Percentiles rank a stretch among this genome's conserved stretches.
phyloP scores from a whole-genome alignment of 2,888 invertebrate species.

The Norana najaformis region DNA sequence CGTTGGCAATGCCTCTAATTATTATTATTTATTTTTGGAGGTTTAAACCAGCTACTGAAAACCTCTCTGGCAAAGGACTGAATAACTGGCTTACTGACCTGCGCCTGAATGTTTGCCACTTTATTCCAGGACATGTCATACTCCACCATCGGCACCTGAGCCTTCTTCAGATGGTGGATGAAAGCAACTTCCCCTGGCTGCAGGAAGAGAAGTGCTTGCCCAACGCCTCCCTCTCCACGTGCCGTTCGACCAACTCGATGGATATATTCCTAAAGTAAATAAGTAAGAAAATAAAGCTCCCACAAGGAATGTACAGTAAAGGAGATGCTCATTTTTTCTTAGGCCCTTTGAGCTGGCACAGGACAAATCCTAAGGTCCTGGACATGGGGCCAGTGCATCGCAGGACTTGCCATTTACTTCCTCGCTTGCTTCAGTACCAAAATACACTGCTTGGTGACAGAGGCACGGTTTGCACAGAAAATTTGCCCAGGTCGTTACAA shows the following conservation, averaged over 20 bases:
- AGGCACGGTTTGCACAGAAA: too few species aligned
- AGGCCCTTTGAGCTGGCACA: too few species aligned
- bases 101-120: slow-evolving; percentile 91
- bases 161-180: slow-evolving; percentile 86
- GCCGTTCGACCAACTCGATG: slow-evolving; percentile 97
- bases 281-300: not conserved
- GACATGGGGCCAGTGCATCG: too few species aligned
- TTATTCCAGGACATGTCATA: slow-evolving; percentile 97
- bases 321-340: not conserved
- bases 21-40: not conserved
- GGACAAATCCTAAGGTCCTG: too few species aligned
- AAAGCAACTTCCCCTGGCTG: slow-evolving; percentile 95
- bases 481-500: too few species aligned
- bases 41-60: not conserved
- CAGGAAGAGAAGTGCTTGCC: slow-evolving; percentile 88
- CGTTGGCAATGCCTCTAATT: too few species aligned
- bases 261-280: slow-evolving; percentile 82
- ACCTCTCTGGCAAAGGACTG: not conserved
- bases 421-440: too few species aligned
- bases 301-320: not conserved
- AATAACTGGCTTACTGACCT: slow-evolving; percentile 68
- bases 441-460: too few species aligned
- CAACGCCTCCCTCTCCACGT: slow-evolving; percentile 87
- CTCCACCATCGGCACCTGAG: slow-evolving; percentile 91
- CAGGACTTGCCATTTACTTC: too few species aligned